Conservation (phyloP, 2,888 invertebrate species). For the Chaetogeoica ovagalla region DNA sequence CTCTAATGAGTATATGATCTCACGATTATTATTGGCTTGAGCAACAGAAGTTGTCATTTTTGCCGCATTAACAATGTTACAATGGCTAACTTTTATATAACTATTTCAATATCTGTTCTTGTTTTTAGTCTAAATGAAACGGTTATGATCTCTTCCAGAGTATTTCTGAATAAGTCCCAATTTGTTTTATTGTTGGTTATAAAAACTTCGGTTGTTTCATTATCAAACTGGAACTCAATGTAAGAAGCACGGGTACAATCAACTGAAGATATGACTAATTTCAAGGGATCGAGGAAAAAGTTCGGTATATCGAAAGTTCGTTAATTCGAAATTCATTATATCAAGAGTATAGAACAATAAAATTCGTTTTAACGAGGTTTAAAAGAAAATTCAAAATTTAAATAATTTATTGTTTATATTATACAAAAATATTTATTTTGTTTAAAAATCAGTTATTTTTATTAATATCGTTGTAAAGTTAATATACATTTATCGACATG, state of each 20-base stretch:
- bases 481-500: too few species aligned
- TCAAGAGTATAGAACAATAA: too few species aligned
- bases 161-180: neutral
- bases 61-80: neutral
- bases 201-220: neutral
- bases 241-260: slow-evolving; percentile 1
- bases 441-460: too few species aligned
- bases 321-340: too few species aligned
- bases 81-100: neutral
- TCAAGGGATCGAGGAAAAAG: too few species aligned
- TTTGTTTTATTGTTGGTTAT: neutral
- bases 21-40: neutral
- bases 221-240: neutral
- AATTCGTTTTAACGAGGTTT: too few species aligned
- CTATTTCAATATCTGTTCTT: neutral
- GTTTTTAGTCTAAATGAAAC: neutral
- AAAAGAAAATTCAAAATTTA: too few species aligned
- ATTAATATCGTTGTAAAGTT: too few species aligned
- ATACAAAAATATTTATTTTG: too few species aligned
- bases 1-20: neutral
- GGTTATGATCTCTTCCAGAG: neutral
- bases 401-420: too few species aligned
- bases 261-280: too few species aligned
- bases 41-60: neutral
- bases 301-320: too few species aligned